Evolutionary conservation across 1,140 invertebrate species (phyloP).

Genomic region (Drosophila ficusphila): DNA sequence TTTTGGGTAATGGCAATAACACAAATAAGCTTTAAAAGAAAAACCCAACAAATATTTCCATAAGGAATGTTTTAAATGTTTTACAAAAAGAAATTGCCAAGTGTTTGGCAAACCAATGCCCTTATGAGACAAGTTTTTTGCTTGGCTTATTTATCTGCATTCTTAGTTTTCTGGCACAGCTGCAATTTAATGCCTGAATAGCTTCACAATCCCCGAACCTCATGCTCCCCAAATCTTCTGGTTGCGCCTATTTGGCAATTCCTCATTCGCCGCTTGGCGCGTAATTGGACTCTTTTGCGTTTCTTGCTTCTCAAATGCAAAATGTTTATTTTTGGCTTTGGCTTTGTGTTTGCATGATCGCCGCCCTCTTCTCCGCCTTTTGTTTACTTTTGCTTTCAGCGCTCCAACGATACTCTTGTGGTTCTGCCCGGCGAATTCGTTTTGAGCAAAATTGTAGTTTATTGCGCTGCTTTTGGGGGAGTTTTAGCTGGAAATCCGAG

Average conservation of each 20-base stretch:
- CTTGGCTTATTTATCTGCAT: slow-evolving; percentile 4
- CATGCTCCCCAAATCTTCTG: not conserved
- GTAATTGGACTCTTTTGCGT: slow-evolving; percentile 68
- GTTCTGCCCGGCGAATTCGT: slow-evolving; percentile 12
- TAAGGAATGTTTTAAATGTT: not conserved
- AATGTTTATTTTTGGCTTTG: slow-evolving; percentile 75
- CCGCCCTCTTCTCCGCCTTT: slow-evolving; percentile 36
- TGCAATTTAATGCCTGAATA: slow-evolving; percentile 28
- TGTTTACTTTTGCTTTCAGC: slow-evolving; percentile 63
- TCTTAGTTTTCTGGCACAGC: slow-evolving; percentile 14
- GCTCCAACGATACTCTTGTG: slow-evolving; percentile 23
- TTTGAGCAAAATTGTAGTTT: slow-evolving; percentile 65
- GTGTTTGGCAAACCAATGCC: too few relatives aligned
- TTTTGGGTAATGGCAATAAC: too few relatives aligned
- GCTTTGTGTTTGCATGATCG: slow-evolving; percentile 30
- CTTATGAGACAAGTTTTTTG: not conserved
- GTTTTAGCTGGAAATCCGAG: slow-evolving; percentile 59
- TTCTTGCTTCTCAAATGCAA: slow-evolving; percentile 35
- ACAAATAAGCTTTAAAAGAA: too few relatives aligned
- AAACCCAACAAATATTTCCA: too few relatives aligned
- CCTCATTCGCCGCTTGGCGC: slow-evolving; percentile 20
- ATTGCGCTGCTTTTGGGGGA: slow-evolving; percentile 33
- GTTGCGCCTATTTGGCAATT: slow-evolving; percentile 63
- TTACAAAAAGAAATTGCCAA: too few relatives aligned
- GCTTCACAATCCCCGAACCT: slow-evolving; percentile 1